phyloP scores from a whole-genome alignment of 1,140 invertebrate species.

The Tachypleus tridentatus region DNA sequence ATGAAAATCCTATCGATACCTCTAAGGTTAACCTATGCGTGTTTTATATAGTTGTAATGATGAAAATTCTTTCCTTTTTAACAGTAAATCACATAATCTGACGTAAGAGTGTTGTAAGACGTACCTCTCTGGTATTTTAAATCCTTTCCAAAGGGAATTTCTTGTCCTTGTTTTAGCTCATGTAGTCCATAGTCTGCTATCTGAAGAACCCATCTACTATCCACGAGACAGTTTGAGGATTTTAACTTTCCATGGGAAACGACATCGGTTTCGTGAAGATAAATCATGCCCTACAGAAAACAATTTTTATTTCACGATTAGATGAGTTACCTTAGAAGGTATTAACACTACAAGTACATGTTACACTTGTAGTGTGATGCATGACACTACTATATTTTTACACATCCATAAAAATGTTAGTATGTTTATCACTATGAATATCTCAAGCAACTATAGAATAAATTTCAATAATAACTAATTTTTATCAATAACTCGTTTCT shows the following conservation, averaged over 20 bases:
- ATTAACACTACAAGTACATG: neutral
- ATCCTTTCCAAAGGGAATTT: constrained; percentile 3
- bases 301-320: neutral
- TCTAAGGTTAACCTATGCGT: neutral
- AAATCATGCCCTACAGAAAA: constrained; percentile 69
- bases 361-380: neutral
- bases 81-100: neutral
- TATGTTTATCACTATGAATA: no score
- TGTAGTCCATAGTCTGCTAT: constrained; percentile 78
- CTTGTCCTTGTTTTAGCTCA: constrained; percentile 46
- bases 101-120: neutral
- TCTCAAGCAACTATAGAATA: no score
- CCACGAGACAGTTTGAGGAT: constrained; percentile 81
- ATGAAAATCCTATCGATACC: neutral
- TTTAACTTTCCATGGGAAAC: constrained; percentile 76
- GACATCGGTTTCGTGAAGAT: constrained; percentile 77
- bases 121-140: constrained; percentile 1
- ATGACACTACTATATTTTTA: neutral
- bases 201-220: constrained; percentile 87
- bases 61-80: neutral
- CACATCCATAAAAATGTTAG: neutral
- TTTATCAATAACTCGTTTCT: no score
- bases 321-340: neutral
- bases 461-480: no score
- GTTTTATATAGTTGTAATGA: neutral